phyloP scores from a whole-genome alignment of 2,797 vertebrate genomes.

The Otolemur crassicaudatus region DNA sequence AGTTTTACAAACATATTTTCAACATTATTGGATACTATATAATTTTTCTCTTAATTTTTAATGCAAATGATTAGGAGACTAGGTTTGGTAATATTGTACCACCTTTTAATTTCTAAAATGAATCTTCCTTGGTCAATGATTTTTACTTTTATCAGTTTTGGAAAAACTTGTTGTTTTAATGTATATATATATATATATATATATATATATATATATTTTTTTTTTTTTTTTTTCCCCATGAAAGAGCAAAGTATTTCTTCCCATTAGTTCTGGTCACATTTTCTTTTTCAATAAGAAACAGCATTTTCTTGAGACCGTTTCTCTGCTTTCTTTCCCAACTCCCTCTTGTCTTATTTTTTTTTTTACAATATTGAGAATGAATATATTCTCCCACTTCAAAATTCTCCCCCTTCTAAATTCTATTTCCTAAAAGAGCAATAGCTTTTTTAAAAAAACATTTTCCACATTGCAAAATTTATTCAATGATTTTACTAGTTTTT shows the following conservation, averaged over 20 bases:
- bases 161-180: background rate
- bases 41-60: background rate
- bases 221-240: background rate
- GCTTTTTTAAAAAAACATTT: background rate
- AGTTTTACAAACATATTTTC: background rate
- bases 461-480: background rate
- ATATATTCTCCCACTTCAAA: background rate
- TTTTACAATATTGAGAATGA: background rate
- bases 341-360: background rate
- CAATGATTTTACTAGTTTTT: background rate
- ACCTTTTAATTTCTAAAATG: background rate
- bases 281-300: background rate
- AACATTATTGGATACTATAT: background rate
- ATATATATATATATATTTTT: too few species aligned
- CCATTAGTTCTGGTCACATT: background rate
- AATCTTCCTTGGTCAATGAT: background rate
- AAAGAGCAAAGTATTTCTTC: background rate
- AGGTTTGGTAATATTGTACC: background rate
- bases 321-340: background rate
- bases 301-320: background rate
- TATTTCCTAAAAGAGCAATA: background rate
- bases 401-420: background rate
- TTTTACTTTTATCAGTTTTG: background rate
- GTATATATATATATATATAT: too few species aligned
- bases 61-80: background rate